Evolutionary conservation across 2,888 invertebrate species (phyloP), one percentile per base, ranked within the genome.

Genomic region (Crematogaster levior): DNA sequence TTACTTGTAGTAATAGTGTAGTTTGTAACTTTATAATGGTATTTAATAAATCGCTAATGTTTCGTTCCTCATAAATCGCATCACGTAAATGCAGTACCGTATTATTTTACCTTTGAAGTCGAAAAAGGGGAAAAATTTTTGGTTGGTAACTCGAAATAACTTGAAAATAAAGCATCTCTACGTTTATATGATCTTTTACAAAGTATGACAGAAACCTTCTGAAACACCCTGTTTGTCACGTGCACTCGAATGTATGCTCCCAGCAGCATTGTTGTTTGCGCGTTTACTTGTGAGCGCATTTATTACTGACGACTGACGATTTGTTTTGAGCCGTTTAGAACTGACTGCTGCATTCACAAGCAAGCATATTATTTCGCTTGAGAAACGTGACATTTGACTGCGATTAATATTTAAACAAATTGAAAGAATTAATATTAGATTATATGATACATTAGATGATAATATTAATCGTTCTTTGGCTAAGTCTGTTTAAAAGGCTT

Each of bases 281-380:
- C 84, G 82, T 81, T 80, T 83, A 83, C 85, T 87, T 85, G 83
- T 63, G 9, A 24, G 65, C 82, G 81, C 88, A 86, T 87, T 87
- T 83, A 81, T 86, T 84, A 87, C 85, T 70, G 61, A 46, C 79
- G 83, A 68, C 82, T 85, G 83, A 86, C 84, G 80, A 88, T 88
- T 85, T 70, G 87, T 85, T 88, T 84, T 73, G 85, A 85, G 24
- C 15, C 86, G 66, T 86, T 72, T 84, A 81, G 83, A 82, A 79
- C n/a, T 65, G 81, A 46, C 43, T 61, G 40, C 24, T 65, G 81
- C 65, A 74, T 86, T 84, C 34, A 81, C 83, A 58, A 40, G 82
- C 79, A 30, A 48, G 21, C 82, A n/a, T n/a, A 74, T 85, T 84
- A 88, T 83, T 81, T 85, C 83, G 61, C 46, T 66, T 12, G 40